Percentiles rank a stretch among this genome's conserved stretches.
Evolutionary conservation across 2,888 invertebrate genomes (phyloP).

Genomic region (Ernsta delagoae): DNA sequence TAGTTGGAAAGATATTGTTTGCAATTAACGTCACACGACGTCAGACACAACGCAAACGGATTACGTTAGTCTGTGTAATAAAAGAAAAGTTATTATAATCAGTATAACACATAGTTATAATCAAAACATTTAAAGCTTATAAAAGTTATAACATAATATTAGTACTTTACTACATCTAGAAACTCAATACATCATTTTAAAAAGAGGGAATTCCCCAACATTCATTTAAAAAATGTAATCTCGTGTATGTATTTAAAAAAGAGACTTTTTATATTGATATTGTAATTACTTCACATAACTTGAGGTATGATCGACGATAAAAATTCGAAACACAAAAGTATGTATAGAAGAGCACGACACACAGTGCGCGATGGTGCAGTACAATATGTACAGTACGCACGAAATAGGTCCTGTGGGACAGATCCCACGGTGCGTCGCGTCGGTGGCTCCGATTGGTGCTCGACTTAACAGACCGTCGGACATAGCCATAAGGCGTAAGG

Average conservation of each 20-base stretch:
- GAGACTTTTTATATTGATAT: too few species aligned
- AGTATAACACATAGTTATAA: background rate
- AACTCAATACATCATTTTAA: background rate
- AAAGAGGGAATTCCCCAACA: background rate
- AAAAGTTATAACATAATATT: background rate
- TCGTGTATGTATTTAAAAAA: too few species aligned
- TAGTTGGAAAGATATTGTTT: too few species aligned
- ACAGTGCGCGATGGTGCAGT: too few species aligned
- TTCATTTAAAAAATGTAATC: background rate
- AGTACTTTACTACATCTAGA: background rate
- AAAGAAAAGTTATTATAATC: constrained; percentile 5
- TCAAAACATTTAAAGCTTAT: background rate
- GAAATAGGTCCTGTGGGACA: too few species aligned
- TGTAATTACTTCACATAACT: background rate
- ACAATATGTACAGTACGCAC: too few species aligned
- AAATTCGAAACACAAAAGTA: too few species aligned
- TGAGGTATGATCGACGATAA: background rate
- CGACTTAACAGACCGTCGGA: too few species aligned
- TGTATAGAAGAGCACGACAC: too few species aligned
- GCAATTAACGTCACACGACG: background rate
- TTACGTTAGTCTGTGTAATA: background rate
- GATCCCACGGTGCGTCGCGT: too few species aligned
- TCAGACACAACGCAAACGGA: constrained; percentile 1
- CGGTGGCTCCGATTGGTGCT: too few species aligned
- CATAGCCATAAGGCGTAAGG: constrained; percentile 48